Base-by-base conservation (phyloP, 1,140 invertebrate genomes). In the Uloborus diversus region DNA sequence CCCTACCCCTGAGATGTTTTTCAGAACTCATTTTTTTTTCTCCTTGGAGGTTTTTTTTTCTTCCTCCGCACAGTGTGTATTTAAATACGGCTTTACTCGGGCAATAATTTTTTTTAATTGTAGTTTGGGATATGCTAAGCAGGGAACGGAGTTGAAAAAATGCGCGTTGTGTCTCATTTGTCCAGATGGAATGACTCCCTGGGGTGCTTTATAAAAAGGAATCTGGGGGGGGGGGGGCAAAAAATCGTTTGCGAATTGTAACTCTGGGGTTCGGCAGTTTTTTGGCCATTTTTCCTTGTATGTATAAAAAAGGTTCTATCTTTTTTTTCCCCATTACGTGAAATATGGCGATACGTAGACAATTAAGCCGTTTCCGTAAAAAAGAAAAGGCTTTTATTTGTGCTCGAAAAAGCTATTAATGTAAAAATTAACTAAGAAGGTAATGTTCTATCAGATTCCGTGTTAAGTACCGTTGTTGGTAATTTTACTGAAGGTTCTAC, bases 131-230 rank as follows among this genome's bases (percentile, higher is more conserved):
- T 53, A 53, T 53, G 13, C 49, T 14, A 61, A 42, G 56, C 23
- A 64, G 25, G 37, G 27, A 33, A 62, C 14, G 37, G 37, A 53
- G 59, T 23, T 17, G 37, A 25, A 75, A 27, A 64, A 33, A 75
- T 57, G 37, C 32, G 32, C 27, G 57, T 25, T 75, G 37, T 75
- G 57, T 62, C 70, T 75, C 57, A 64, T 64, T 75, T 51, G 70
- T 62, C 35, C 25, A 23, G 68, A 51, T 20, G 35, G 20, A 75
- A 75, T 51, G 11, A 30, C 57, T 51, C 70, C 70, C 70, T 7
- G 11, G 70, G 70, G 70, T n/a, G 28, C 59, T 20, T 47, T 51
- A 64, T 27, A 59, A 20, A 25, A 37, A 32, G 42, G 33, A 42
- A 17, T 9, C 7, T 7, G 37, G 37, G 37, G 17, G 17, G 37